A percentile compares a stretch with the other conserved stretches of the same genome.
Conservation (phyloP, 2,797 vertebrate species). For the Crocidura indochinensis region DNA sequence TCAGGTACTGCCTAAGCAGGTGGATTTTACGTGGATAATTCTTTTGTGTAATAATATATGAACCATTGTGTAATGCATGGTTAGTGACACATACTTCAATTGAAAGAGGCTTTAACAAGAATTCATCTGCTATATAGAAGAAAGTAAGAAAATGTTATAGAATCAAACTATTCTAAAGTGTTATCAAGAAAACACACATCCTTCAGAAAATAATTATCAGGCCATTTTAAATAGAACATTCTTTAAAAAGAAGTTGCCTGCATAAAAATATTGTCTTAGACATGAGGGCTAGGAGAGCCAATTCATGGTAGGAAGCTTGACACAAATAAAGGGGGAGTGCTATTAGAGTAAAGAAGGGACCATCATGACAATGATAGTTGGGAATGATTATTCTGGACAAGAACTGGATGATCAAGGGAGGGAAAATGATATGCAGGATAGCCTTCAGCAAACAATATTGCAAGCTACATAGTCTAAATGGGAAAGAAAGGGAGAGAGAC, state of each 20-base stretch:
- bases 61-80: not conserved
- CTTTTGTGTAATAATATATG: not conserved
- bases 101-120: not conserved
- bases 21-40: not conserved
- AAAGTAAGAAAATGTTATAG: not conserved
- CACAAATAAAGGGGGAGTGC: too few relatives aligned
- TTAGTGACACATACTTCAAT: not conserved
- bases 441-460: too few relatives aligned
- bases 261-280: not conserved
- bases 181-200: not conserved
- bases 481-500: too few relatives aligned
- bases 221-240: not conserved
- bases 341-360: too few relatives aligned
- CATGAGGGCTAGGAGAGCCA: too few relatives aligned
- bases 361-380: too few relatives aligned
- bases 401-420: too few relatives aligned
- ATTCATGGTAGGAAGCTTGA: too few relatives aligned
- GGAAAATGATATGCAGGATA: too few relatives aligned
- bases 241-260: not conserved
- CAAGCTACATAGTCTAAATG: too few relatives aligned
- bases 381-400: too few relatives aligned
- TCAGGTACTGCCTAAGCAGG: not conserved
- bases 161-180: constrained; percentile 15
- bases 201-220: too few relatives aligned
- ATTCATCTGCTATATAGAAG: not conserved